These are phyloP conservation scores for Dryobota labecula DNA, from an alignment of 2,888 invertebrate species.

Conservation along the genomic window DNA sequence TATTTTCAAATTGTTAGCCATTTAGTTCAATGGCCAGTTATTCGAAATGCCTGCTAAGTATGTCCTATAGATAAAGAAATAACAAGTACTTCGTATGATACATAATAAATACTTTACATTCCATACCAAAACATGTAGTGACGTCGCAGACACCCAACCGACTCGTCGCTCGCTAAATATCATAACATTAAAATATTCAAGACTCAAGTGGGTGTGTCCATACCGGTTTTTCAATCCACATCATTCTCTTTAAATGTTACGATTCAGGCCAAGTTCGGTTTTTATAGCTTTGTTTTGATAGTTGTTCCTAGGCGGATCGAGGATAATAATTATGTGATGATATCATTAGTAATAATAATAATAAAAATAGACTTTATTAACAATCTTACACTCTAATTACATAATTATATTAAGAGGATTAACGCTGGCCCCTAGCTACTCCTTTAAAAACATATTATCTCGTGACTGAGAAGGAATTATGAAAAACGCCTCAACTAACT, in stretches of 20 bases:
- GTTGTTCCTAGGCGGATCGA: conserved; percentile 38
- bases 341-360: too few species aligned
- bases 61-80: neutral
- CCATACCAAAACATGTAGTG: conserved; percentile 14
- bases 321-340: conserved; percentile 12
- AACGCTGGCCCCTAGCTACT: too few species aligned
- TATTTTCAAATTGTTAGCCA: too few species aligned
- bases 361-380: too few species aligned
- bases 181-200: conserved; percentile 14
- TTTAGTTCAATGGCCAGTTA: neutral
- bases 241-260: conserved; percentile 42
- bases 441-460: too few species aligned
- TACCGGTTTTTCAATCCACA: conserved; percentile 45
- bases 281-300: conserved; percentile 27
- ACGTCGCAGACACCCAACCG: conserved; percentile 46
- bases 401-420: too few species aligned
- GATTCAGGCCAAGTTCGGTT: conserved; percentile 33
- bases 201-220: conserved; percentile 42
- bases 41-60: neutral
- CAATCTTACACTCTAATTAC: too few species aligned
- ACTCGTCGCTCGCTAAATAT: conserved; percentile 7
- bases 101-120: neutral
- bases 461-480: too few species aligned
- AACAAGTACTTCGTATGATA: neutral
- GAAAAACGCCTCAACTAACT: too few species aligned